These are phyloP conservation scores for Rallus limicola DNA, from an alignment of 2,113 vertebrate genomes.

Conservation along the genomic window DNA sequence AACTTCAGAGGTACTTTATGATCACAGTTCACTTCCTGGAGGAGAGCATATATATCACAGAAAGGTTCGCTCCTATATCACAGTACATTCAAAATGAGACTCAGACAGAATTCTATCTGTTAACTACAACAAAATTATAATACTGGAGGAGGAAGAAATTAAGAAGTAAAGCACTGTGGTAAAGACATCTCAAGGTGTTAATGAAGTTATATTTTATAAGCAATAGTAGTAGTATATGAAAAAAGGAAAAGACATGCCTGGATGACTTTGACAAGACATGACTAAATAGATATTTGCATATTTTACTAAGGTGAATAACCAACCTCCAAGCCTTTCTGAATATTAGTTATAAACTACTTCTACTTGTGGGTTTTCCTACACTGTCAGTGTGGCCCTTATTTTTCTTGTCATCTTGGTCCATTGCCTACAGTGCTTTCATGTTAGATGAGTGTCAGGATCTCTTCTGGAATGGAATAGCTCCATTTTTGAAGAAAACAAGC, in stretches of 20 bases:
- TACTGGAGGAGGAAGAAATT: neutral
- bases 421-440: neutral
- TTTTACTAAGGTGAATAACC: neutral
- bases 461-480: neutral
- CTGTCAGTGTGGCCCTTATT: neutral
- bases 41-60: neutral
- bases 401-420: neutral
- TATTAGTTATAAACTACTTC: neutral
- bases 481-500: neutral
- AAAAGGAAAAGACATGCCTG: neutral
- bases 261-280: neutral
- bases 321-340: neutral
- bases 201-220: neutral
- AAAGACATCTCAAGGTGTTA: neutral
- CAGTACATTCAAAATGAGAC: neutral
- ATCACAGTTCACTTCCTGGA: neutral
- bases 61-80: neutral
- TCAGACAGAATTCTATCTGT: neutral
- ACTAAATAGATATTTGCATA: neutral
- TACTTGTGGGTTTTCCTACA: neutral
- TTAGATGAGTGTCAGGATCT: neutral
- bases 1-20: neutral
- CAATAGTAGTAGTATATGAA: neutral
- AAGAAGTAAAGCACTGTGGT: neutral
- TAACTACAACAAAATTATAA: neutral